phyloP scores from a whole-genome alignment of 1,140 invertebrate genomes.

The Meteorus sp. region DNA sequence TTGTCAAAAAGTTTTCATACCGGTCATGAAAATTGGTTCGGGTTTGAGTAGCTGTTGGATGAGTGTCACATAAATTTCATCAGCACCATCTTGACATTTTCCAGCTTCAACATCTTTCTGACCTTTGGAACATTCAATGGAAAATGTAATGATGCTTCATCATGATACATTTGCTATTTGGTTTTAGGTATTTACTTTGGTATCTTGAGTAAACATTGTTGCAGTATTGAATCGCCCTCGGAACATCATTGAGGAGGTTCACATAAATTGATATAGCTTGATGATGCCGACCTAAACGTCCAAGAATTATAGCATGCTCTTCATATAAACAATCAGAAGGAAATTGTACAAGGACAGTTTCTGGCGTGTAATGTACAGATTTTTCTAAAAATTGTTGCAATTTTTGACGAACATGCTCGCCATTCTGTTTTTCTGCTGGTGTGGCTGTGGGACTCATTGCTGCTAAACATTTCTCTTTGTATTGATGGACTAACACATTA shows the following conservation, averaged over 20 bases:
- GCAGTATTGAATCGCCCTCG: conserved; percentile 85
- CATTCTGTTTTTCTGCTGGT: conserved; percentile 64
- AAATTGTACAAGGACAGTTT: conserved; percentile 86
- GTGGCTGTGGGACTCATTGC: conserved; percentile 61
- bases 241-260: conserved; percentile 76
- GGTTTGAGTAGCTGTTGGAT: conserved; percentile 70
- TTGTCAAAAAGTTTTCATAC: conserved; percentile 32
- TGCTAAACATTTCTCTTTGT: conserved; percentile 70
- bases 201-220: conserved; percentile 64
- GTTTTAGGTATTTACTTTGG: conserved; percentile 41
- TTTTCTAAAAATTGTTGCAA: conserved; percentile 82
- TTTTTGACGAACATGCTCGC: conserved; percentile 72
- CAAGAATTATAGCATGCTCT: conserved; percentile 90
- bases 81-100: conserved; percentile 54
- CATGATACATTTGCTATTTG: not conserved
- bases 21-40: conserved; percentile 52
- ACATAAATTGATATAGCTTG: conserved; percentile 92
- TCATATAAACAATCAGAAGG: conserved; percentile 86
- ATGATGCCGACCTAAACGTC: conserved; percentile 84
- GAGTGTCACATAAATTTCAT: conserved; percentile 69
- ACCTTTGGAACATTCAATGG: conserved; percentile 31
- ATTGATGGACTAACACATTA: conserved; percentile 86
- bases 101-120: conserved; percentile 43
- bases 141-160: not conserved
- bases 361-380: conserved; percentile 82